phyloP scores from a whole-genome alignment of 2,888 invertebrate species.

The Apamea epomidion region DNA sequence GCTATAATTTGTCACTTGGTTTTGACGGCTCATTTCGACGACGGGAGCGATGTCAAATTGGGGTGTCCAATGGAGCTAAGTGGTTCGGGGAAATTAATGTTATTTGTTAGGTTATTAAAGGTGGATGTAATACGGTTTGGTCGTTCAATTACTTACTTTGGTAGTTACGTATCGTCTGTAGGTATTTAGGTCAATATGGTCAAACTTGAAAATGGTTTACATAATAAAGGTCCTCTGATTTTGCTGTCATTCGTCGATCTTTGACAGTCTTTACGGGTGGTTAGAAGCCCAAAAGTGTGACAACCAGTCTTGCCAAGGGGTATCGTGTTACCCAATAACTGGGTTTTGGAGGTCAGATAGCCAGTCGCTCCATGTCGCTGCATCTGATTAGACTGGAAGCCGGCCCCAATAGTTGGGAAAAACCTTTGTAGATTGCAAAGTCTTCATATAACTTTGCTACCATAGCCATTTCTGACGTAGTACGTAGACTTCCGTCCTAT shows the following conservation, averaged over 20 bases:
- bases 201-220: not conserved
- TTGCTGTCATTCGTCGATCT: not conserved
- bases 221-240: not conserved
- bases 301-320: not conserved
- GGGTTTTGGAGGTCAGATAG: not conserved
- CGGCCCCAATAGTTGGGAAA: not conserved
- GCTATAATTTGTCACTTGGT: constrained; percentile 56
- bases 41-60: constrained; percentile 32
- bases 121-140: not conserved
- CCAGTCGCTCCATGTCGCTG: not conserved
- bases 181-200: not conserved
- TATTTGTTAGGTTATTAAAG: not conserved
- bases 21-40: constrained; percentile 30
- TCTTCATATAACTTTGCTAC: not conserved
- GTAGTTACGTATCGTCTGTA: not conserved
- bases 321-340: not conserved
- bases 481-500: not conserved
- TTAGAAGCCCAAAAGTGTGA: not conserved
- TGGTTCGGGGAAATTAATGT: constrained; percentile 7
- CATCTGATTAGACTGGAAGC: not conserved
- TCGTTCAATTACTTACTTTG: not conserved
- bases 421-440: not conserved
- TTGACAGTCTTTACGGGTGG: not conserved
- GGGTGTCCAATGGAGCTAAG: not conserved
- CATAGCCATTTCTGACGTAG: not conserved